Percentiles rank a stretch among this genome's conserved stretches.
phyloP scores from a whole-genome alignment of 2,113 vertebrate species.

The Xiphophorus maculatus region DNA sequence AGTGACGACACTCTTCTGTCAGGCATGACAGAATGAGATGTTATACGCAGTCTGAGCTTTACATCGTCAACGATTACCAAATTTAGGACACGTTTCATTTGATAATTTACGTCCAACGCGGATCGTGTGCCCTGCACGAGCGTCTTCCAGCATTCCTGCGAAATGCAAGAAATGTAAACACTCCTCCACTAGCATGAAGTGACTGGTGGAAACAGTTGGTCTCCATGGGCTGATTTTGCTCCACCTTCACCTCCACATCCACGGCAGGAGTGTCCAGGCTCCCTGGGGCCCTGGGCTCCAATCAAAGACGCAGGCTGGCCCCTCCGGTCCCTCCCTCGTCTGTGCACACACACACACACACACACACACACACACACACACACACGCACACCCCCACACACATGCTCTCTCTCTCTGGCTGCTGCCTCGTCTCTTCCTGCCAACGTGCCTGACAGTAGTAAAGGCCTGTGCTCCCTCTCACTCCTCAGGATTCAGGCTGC shows the following conservation, averaged over 20 bases:
- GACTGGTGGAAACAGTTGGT: constrained; percentile 35
- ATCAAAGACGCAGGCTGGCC: constrained; percentile 32
- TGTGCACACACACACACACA: not conserved
- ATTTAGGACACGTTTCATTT: not conserved
- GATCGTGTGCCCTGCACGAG: not conserved
- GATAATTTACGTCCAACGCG: not conserved
- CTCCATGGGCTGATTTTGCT: constrained; percentile 41
- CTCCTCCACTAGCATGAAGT: constrained; percentile 46
- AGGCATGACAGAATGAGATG: constrained; percentile 9
- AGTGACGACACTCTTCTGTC: constrained; percentile 44
- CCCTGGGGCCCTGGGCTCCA: constrained; percentile 47
- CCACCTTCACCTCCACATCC: constrained; percentile 33
- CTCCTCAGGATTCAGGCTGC: constrained; percentile 80
- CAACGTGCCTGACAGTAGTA: constrained; percentile 45
- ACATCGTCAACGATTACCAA: not conserved
- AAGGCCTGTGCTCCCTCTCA: constrained; percentile 73
- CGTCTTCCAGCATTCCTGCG: not conserved
- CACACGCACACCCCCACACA: no score
- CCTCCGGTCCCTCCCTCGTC: constrained; percentile 9
- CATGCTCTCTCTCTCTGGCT: constrained; percentile 3
- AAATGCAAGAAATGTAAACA: constrained; percentile 38
- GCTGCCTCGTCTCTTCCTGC: constrained; percentile 26
- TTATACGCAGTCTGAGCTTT: constrained; percentile 40
- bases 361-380: not conserved
- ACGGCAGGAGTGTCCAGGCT: constrained; percentile 39